Evolutionary conservation across 2,113 vertebrate genomes (phyloP).

Genomic region (Perognathus longimembris): DNA sequence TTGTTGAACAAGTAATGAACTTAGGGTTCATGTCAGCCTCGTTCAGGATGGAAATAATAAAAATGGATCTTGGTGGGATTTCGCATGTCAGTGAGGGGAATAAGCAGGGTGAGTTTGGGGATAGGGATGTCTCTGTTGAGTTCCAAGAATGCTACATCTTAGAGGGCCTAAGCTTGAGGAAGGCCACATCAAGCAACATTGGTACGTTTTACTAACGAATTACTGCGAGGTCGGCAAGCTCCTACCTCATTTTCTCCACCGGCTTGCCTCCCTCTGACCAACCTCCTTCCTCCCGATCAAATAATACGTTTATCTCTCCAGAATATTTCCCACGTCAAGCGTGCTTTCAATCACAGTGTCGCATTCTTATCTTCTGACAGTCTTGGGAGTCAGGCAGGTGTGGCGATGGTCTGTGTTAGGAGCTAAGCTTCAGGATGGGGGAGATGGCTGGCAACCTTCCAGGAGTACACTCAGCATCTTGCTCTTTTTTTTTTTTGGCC

Average conservation of each 20-base stretch:
- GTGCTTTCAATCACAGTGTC: background rate
- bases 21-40: background rate
- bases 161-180: background rate
- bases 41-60: background rate
- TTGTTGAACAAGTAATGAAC: background rate
- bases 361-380: background rate
- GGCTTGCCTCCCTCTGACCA: background rate
- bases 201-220: background rate
- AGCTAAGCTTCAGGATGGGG: background rate
- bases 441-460: background rate
- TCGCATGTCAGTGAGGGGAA: background rate
- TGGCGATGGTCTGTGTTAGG: background rate
- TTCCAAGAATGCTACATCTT: background rate
- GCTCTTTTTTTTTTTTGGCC: background rate
- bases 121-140: background rate
- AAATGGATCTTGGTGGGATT: background rate
- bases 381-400: background rate
- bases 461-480: background rate
- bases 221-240: background rate
- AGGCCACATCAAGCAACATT: background rate
- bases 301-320: background rate
- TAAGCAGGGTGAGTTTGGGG: background rate
- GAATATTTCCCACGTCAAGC: background rate
- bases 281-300: background rate
- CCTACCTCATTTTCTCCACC: too few species aligned